These are phyloP conservation scores for Ispidina picta DNA, from an alignment of 2,797 vertebrate genomes.

Conservation along the genomic window DNA sequence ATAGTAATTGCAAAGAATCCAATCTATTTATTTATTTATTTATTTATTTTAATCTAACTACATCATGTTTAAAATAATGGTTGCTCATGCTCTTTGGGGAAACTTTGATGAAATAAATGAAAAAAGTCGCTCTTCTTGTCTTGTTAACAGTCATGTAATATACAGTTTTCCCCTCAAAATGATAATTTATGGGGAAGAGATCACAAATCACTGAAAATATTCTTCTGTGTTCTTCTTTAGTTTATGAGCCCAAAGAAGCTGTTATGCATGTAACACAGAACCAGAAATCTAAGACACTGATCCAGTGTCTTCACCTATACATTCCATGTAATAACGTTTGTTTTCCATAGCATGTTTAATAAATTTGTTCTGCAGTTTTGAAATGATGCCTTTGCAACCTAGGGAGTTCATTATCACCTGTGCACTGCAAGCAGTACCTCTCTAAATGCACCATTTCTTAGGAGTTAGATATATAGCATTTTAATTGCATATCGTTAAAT, in stretches of 20 bases:
- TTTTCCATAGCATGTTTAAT: background rate
- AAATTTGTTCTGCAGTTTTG: background rate
- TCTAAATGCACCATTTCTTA: background rate
- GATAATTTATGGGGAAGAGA: background rate
- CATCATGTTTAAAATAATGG: background rate
- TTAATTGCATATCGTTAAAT: slow-evolving; percentile 16
- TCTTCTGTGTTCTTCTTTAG: background rate
- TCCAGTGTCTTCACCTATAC: background rate
- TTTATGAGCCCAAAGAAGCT: background rate
- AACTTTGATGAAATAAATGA: background rate
- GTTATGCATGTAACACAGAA: background rate
- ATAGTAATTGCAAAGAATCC: background rate
- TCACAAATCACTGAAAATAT: background rate
- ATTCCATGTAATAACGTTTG: background rate
- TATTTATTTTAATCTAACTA: background rate
- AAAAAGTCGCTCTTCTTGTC: background rate
- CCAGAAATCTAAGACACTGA: background rate
- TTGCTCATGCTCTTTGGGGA: background rate
- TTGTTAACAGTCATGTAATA: background rate
- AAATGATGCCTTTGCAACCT: background rate
- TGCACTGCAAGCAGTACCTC: background rate
- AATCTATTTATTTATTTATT: background rate
- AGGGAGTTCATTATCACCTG: slow-evolving; percentile 12
- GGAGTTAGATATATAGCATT: background rate
- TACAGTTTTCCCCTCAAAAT: background rate